phyloP scores from a whole-genome alignment of 2,113 vertebrate genomes.

The Lamprotornis superbus region DNA sequence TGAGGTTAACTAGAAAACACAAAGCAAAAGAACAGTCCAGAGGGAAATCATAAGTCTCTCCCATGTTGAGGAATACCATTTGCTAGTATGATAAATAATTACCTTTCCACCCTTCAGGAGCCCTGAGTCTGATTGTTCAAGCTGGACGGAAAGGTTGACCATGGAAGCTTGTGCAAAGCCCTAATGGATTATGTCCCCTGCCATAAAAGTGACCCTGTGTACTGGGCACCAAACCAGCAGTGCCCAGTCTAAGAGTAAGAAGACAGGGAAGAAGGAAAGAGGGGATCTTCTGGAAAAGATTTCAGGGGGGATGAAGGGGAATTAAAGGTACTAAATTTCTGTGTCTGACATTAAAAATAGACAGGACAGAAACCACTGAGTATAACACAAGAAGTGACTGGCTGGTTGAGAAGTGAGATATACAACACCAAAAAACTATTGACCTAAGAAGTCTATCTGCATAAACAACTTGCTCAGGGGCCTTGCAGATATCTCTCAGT shows the following conservation, averaged over 20 bases:
- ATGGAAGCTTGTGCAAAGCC: not conserved
- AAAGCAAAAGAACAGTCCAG: not conserved
- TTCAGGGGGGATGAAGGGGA: fast-evolving
- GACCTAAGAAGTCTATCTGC: not conserved
- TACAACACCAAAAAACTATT: not conserved
- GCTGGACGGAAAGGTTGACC: not conserved
- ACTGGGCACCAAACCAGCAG: not conserved
- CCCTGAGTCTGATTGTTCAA: not conserved
- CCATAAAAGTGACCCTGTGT: not conserved
- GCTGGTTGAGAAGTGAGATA: not conserved
- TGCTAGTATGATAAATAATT: not conserved
- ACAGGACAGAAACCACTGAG: not conserved
- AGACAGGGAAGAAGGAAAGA: not conserved
- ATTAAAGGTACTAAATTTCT: not conserved
- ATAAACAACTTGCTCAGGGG: not conserved
- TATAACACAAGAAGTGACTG: not conserved
- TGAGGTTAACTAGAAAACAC: not conserved
- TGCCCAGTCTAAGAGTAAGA: not conserved
- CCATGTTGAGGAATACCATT: not conserved
- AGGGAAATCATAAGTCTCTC: not conserved
- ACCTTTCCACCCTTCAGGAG: not conserved
- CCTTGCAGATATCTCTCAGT: not conserved
- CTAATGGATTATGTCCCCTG: not conserved
- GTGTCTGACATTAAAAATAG: not conserved
- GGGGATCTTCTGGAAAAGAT: not conserved